Conservation (phyloP, 2,888 invertebrate genomes). For the Leptarthrus brevirostris region DNA sequence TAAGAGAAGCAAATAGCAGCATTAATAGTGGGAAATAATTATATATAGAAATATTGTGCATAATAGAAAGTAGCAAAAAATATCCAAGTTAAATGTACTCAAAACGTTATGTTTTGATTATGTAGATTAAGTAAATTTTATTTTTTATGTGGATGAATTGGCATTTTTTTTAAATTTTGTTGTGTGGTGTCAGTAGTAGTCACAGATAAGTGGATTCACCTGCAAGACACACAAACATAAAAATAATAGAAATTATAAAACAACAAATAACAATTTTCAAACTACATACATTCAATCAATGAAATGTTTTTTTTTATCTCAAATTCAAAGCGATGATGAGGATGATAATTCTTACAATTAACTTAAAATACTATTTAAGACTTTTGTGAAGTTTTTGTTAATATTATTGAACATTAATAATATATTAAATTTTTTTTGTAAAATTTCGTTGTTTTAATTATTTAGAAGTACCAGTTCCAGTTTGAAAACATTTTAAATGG, state of each 20-base stretch:
- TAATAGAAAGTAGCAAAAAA: conserved; percentile 13
- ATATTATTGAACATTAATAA: neutral
- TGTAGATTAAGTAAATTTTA: neutral
- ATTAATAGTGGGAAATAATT: conserved; percentile 29
- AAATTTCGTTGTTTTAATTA: too few relatives aligned
- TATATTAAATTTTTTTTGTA: neutral
- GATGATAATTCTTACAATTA: conserved; percentile 42
- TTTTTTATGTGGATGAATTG: conserved; percentile 42
- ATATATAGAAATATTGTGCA: conserved; percentile 25
- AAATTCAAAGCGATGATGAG: conserved; percentile 51
- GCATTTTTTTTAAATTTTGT: conserved; percentile 46
- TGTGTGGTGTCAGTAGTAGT: conserved; percentile 53
- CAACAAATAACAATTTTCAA: conserved; percentile 15
- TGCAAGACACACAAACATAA: conserved; percentile 54
- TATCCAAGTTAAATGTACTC: conserved; percentile 6
- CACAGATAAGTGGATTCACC: conserved; percentile 56
- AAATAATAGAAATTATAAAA: conserved; percentile 50
- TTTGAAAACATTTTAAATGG: too few relatives aligned
- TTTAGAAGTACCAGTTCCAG: too few relatives aligned
- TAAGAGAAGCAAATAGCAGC: conserved; percentile 19
- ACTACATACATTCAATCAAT: conserved; percentile 13
- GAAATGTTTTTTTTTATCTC: neutral
- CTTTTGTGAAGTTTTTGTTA: neutral
- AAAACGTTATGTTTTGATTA: conserved; percentile 20
- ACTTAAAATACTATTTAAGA: neutral